Percentiles rank a stretch among this genome's conserved stretches.
These are phyloP conservation scores for Drosophila dives DNA, from an alignment of 2,888 invertebrate species.

Conservation along the genomic window DNA sequence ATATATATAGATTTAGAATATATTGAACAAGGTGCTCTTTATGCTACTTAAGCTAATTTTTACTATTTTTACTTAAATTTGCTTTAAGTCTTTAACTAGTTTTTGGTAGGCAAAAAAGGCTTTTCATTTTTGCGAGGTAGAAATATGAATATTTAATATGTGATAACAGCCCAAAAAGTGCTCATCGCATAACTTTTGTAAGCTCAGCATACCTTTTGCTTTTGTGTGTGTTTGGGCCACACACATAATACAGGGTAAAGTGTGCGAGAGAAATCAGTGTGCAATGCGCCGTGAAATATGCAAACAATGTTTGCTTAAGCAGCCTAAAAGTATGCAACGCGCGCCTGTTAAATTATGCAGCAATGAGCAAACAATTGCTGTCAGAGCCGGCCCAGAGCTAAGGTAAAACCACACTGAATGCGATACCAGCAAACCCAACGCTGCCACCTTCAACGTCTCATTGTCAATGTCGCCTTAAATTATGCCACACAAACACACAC, in stretches of 20 bases:
- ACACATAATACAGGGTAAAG: constrained; percentile 1
- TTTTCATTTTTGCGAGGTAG: not conserved
- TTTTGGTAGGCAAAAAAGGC: not conserved
- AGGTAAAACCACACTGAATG: constrained; percentile 1
- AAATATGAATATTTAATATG: not conserved
- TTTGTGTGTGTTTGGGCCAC: not conserved
- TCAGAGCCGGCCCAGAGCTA: constrained; percentile 51
- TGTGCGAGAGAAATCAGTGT: constrained; percentile 63
- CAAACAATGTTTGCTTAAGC: constrained; percentile 71
- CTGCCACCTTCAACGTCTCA: constrained; percentile 51
- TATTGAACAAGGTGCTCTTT: not conserved
- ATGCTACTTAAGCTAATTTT: not conserved
- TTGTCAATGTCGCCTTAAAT: constrained; percentile 80
- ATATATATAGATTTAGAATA: not conserved
- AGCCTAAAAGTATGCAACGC: constrained; percentile 66
- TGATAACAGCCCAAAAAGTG: not conserved
- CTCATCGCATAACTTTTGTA: not conserved
- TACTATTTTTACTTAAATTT: not conserved
- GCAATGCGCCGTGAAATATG: constrained; percentile 75
- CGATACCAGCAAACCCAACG: constrained; percentile 2
- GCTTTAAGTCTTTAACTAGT: not conserved
- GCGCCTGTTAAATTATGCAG: constrained; percentile 71
- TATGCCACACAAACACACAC: constrained; percentile 61
- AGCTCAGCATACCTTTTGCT: not conserved
- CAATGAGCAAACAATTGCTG: constrained; percentile 77